These are phyloP conservation scores for Hiodon tergisus DNA, from an alignment of 2,113 vertebrate genomes.

Conservation along the genomic window DNA sequence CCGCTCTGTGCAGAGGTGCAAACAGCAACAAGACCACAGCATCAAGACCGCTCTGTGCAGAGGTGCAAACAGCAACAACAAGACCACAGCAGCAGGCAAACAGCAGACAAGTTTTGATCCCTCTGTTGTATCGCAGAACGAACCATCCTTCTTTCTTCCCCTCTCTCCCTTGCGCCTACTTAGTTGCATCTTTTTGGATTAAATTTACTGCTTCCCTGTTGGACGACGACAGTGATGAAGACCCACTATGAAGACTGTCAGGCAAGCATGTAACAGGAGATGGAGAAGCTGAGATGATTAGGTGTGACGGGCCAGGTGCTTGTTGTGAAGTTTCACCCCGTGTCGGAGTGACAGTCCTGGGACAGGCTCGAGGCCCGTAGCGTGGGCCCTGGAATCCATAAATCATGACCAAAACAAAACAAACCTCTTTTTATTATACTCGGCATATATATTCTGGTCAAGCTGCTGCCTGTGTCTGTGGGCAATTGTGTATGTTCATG, in stretches of 20 bases:
- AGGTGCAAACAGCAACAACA: too few species aligned
- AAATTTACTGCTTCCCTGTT: neutral
- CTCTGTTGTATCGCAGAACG: too few species aligned
- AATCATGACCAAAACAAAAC: constrained; percentile 17
- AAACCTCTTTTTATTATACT: neutral
- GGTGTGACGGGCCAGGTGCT: constrained; percentile 21
- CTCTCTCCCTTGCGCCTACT: too few species aligned
- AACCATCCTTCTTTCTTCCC: too few species aligned
- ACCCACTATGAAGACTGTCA: constrained; percentile 17
- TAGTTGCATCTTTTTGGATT: too few species aligned
- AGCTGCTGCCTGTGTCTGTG: constrained; percentile 16
- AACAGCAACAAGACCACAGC: too few species aligned
- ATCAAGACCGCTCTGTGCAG: too few species aligned
- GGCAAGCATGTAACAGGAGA: constrained; percentile 12
- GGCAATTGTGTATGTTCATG: neutral
- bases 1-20: too few species aligned
- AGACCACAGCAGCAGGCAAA: too few species aligned
- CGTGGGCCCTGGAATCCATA: constrained; percentile 22
- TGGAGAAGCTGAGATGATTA: constrained; percentile 23
- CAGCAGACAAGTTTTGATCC: too few species aligned
- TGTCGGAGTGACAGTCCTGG: neutral
- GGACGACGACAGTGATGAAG: neutral
- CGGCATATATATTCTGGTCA: too few species aligned
- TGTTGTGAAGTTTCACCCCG: neutral
- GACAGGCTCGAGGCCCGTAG: neutral